A percentile compares a stretch with the other conserved stretches of the same genome.
Evolutionary conservation across 2,113 vertebrate species (phyloP).

Genomic region (Burhinus bistriatus): DNA sequence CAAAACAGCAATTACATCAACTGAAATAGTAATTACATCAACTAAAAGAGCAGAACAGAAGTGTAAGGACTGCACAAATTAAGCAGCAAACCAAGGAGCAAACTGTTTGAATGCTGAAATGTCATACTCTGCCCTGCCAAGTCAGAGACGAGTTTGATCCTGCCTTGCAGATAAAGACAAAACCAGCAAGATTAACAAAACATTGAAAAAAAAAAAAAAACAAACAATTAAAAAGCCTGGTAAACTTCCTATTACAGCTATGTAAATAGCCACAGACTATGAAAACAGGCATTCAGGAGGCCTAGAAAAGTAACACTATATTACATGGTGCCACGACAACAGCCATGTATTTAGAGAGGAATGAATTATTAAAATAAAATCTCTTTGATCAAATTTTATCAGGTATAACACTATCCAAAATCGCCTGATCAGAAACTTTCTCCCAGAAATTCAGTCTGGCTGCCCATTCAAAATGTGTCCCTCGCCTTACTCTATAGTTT

Average conservation of each 20-base stretch:
- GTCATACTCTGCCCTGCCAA: neutral
- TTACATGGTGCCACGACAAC: neutral
- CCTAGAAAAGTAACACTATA: neutral
- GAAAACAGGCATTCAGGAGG: neutral
- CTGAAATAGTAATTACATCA: neutral
- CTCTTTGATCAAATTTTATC: neutral
- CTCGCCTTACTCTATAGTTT: neutral
- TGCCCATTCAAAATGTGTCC: neutral
- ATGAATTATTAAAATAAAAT: neutral
- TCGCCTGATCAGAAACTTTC: neutral
- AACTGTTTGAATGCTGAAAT: neutral
- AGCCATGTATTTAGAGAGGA: neutral
- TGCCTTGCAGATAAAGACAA: constrained; percentile 34
- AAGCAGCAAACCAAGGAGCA: neutral
- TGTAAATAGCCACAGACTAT: neutral
- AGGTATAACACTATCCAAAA: neutral
- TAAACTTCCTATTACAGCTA: constrained; percentile 17
- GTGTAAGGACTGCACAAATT: neutral
- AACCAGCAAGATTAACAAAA: neutral
- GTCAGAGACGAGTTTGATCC: constrained; percentile 18
- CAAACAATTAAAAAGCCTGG: neutral
- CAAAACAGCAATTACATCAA: constrained; percentile 21
- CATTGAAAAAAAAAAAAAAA: neutral
- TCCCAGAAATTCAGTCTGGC: neutral
- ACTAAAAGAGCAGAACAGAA: constrained; percentile 12